These are phyloP conservation scores for Tipula lateralis DNA, from an alignment of 2,888 invertebrate species.

Conservation along the genomic window DNA sequence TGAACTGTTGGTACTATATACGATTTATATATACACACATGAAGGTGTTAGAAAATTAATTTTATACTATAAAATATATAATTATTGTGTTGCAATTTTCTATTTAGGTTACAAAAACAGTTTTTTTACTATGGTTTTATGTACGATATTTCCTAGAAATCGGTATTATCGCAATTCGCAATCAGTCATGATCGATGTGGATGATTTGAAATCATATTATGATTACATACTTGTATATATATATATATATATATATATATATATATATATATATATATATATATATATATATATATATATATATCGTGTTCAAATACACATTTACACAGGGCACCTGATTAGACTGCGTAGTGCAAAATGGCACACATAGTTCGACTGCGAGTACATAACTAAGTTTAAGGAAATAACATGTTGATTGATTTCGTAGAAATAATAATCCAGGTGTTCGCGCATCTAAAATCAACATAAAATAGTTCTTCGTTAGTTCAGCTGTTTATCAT, in stretches of 20 bases:
- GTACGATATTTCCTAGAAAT: neutral
- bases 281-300: neutral
- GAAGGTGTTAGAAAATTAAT: neutral
- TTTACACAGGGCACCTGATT: too few relatives aligned
- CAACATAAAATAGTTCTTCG: neutral
- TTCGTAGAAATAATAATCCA: neutral
- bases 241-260: neutral
- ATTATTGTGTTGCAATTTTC: neutral
- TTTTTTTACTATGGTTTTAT: neutral
- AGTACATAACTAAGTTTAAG: neutral
- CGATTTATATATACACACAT: neutral
- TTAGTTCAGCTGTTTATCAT: neutral
- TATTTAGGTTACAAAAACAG: constrained; percentile 19
- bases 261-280: neutral
- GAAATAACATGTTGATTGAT: neutral
- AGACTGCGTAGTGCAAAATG: too few relatives aligned
- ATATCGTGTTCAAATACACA: too few relatives aligned
- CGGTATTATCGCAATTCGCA: neutral
- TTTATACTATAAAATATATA: neutral
- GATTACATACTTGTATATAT: neutral
- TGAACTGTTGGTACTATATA: neutral
- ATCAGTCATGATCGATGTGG: neutral
- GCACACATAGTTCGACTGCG: neutral
- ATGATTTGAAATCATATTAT: neutral
- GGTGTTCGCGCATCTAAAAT: neutral